Evolutionary conservation across 2,888 invertebrate species (phyloP).

Genomic region (Cantharis nigra): DNA sequence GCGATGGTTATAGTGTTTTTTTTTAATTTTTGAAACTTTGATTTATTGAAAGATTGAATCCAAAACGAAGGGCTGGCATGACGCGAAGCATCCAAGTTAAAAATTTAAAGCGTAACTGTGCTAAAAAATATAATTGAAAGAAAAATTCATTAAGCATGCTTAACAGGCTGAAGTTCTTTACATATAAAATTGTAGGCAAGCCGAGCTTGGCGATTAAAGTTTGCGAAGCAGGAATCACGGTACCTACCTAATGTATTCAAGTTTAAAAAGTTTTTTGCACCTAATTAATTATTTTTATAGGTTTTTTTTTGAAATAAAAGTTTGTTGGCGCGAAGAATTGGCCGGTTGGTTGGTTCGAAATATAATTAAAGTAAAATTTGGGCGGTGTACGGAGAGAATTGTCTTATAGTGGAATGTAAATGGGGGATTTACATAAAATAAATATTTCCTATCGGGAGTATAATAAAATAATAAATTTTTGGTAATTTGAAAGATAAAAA

Average conservation of each 20-base stretch:
- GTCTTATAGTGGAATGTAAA: background rate
- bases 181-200: background rate
- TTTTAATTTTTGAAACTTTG: too few relatives aligned
- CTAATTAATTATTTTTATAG: background rate
- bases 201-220: background rate
- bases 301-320: background rate
- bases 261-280: background rate
- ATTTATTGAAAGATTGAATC: too few relatives aligned
- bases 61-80: too few relatives aligned
- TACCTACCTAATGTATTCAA: background rate
- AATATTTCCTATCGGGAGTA: background rate
- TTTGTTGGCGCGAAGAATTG: background rate
- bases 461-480: constrained; percentile 12
- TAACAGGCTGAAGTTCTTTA: background rate
- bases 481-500: constrained; percentile 14
- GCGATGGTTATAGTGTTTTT: too few relatives aligned
- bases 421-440: background rate
- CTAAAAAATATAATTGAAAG: background rate
- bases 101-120: background rate
- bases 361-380: background rate
- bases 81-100: background rate
- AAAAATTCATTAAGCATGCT: background rate
- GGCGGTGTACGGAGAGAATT: background rate
- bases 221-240: background rate
- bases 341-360: background rate